Evolutionary conservation across 1,140 invertebrate species (phyloP), one percentile per base, ranked within the genome.

Genomic region (Drosophila lacteicornis): DNA sequence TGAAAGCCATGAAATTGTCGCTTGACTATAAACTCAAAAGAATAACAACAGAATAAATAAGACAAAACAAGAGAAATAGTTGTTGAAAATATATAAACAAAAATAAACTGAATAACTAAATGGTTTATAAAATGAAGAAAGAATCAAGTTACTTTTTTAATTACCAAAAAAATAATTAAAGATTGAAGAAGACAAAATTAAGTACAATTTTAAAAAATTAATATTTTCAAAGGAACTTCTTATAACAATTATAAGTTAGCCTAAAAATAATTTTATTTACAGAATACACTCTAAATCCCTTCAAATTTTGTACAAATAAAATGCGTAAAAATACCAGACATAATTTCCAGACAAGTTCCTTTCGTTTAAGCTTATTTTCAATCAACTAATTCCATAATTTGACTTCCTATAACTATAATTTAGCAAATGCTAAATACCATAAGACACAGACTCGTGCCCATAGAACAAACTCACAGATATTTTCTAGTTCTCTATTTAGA

Each of bases 1-100:
- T 50, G 53, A 77, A 25, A 69, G 46, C 67, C 59, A 79, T 60
- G 80, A 78, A 82, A 82, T 46, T 65, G 53, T 56, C 43, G 40
- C 38, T 19, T 4, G 40, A 19, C 70, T 13, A 33, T 49, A 62
- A 75, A 13, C 49, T n/a, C 0, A 65, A 61, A 61, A 13, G 17
- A 27, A 27, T 12, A 46, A 63, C 15, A 22, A n/a, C 15, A 15
- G 4, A 50, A 50, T n/a, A 13, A 17, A 36, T 25, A 8, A 13
- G 9, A 43, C 1, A 55, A 19, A 19, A 12, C 19, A 9, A 17
- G 15, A 5, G 43, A 45, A 45, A 45, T 45, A 9, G 3, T 6
- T 12, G 4, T 2, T 33, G 1, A 51, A 19, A 11, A 27, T 27
- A 46, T 19, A 19, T 19, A 42, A 42, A 17, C n/a, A 45, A 45